A percentile compares a stretch with the other conserved stretches of the same genome.
Conservation (phyloP, 2,113 vertebrate species). For the Rhinopomastus cyanomelas region DNA sequence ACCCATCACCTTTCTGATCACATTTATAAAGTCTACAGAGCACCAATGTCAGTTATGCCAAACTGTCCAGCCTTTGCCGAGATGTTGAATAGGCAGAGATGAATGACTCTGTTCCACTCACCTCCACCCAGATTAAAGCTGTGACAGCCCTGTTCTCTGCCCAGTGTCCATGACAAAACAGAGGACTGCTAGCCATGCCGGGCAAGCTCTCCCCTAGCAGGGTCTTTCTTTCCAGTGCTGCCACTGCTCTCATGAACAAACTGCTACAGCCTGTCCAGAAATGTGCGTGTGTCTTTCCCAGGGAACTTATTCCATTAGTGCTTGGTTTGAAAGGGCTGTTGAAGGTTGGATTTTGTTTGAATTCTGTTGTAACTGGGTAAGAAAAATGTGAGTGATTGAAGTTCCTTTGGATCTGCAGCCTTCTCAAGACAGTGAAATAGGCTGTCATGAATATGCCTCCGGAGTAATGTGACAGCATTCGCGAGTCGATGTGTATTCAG, state of each 20-base stretch:
- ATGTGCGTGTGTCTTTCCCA: not conserved
- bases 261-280: not conserved
- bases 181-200: not conserved
- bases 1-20: not conserved
- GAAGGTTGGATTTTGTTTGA: not conserved
- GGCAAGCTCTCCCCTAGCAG: not conserved
- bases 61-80: not conserved
- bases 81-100: not conserved
- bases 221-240: not conserved
- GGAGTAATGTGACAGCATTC: constrained; percentile 18
- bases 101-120: not conserved
- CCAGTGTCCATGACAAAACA: not conserved
- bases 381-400: not conserved
- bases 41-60: not conserved
- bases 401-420: not conserved
- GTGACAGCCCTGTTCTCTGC: not conserved
- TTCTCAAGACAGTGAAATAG: not conserved
- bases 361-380: not conserved
- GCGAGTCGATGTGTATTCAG: constrained; percentile 37
- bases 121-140: not conserved
- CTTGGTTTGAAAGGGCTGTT: not conserved
- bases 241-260: not conserved
- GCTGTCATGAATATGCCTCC: not conserved
- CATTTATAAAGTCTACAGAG: not conserved
- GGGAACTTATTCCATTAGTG: not conserved